A percentile compares a stretch with the other conserved stretches of the same genome.
These are phyloP conservation scores for Oryzias celebensis DNA, from an alignment of 2,113 vertebrate genomes.

Conservation along the genomic window DNA sequence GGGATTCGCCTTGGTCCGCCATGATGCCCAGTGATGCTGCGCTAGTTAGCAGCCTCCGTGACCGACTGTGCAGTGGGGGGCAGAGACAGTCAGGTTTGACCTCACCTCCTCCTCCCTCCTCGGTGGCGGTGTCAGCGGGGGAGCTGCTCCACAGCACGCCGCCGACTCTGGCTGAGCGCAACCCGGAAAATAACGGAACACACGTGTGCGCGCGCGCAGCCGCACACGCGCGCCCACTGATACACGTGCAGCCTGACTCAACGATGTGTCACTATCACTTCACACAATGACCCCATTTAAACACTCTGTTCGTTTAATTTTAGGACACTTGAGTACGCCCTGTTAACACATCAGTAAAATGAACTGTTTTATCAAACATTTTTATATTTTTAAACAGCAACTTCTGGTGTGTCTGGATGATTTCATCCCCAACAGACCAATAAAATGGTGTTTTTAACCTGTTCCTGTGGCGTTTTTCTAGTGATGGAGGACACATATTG, in stretches of 20 bases:
- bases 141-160: constrained; percentile 56
- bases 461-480: too few relatives aligned
- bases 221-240: not conserved
- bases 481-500: too few relatives aligned
- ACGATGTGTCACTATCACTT: not conserved
- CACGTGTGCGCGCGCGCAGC: constrained; percentile 6
- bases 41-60: constrained; percentile 72
- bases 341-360: not conserved
- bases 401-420: too few relatives aligned
- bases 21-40: constrained; percentile 79
- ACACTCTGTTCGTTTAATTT: not conserved
- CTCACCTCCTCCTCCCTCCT: constrained; percentile 48
- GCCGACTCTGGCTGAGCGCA: constrained; percentile 58
- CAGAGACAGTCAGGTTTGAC: constrained; percentile 41
- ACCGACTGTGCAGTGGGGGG: constrained; percentile 47
- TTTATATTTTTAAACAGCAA: too few relatives aligned
- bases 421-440: too few relatives aligned
- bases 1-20: constrained; percentile 90
- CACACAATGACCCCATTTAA: constrained; percentile 4
- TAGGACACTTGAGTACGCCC: not conserved
- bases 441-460: too few relatives aligned
- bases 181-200: constrained; percentile 75
- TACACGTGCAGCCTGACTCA: not conserved
- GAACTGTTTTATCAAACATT: too few relatives aligned
- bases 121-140: constrained; percentile 59